A percentile compares a stretch with the other conserved stretches of the same genome.
These are phyloP conservation scores for Hermodice carunculata DNA, from an alignment of 2,888 invertebrate species.

Conservation along the genomic window DNA sequence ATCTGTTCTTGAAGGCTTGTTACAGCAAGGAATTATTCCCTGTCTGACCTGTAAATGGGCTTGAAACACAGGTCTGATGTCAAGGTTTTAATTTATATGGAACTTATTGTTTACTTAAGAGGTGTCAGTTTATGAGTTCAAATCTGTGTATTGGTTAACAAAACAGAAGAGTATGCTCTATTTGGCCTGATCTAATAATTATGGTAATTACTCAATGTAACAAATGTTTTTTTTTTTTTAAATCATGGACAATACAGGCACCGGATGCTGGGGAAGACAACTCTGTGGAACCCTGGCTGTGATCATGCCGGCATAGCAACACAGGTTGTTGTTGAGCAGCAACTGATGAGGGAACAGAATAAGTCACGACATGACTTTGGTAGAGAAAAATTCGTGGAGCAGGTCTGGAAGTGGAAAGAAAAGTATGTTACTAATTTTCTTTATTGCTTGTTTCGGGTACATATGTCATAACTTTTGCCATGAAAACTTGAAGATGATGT, in stretches of 20 bases:
- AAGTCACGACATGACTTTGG: constrained; percentile 95
- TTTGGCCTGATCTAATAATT: neutral
- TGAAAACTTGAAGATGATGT: no score
- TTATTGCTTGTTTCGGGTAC: no score
- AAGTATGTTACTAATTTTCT: constrained; percentile 75
- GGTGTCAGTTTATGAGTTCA: no score
- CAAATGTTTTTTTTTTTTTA: neutral
- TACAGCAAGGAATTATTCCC: no score
- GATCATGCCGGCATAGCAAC: constrained; percentile 99
- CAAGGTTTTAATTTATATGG: no score
- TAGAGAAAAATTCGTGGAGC: constrained; percentile 89
- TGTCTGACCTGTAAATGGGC: no score
- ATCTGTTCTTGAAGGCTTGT: no score
- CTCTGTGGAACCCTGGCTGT: constrained; percentile 97
- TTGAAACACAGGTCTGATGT: no score
- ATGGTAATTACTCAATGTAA: neutral
- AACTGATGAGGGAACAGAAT: constrained; percentile 88
- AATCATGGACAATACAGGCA: constrained; percentile 78
- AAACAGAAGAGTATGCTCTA: no score
- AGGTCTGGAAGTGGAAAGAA: constrained; percentile 96
- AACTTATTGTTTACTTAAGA: no score
- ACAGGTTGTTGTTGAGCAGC: constrained; percentile 98
- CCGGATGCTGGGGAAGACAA: constrained; percentile 92
- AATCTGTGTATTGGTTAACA: no score
- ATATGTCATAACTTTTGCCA: no score